Conservation (phyloP, 2,113 vertebrate genomes). For the Heteronetta atricapilla region DNA sequence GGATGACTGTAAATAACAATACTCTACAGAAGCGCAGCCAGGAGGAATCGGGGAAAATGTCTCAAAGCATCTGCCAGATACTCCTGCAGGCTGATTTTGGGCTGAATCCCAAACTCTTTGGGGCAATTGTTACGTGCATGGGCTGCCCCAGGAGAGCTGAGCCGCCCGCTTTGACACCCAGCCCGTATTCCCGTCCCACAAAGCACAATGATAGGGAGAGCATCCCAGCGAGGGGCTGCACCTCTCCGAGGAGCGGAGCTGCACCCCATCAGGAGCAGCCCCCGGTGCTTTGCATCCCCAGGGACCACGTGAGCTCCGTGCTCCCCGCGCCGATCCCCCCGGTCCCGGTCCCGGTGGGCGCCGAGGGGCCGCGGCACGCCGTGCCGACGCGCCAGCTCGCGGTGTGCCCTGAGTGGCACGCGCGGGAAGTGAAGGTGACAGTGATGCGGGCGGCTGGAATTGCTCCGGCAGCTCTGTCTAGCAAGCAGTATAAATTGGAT, state of each 20-base stretch:
- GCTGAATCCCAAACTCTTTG: rapidly evolving
- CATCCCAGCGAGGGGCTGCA: background rate
- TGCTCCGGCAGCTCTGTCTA: background rate
- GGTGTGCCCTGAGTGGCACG: background rate
- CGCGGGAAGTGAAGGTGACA: background rate
- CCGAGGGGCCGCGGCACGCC: too few species aligned
- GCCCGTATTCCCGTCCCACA: background rate
- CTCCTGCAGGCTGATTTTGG: background rate
- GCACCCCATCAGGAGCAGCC: background rate
- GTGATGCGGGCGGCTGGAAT: background rate
- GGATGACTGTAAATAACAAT: background rate
- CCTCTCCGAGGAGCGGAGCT: rapidly evolving
- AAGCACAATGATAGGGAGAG: background rate
- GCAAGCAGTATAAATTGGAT: background rate
- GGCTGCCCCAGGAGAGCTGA: background rate
- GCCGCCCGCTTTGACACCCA: rapidly evolving
- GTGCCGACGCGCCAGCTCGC: rapidly evolving
- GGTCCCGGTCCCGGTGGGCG: too few species aligned
- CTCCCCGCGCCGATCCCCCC: background rate
- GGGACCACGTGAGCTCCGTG: background rate
- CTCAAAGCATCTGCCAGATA: background rate
- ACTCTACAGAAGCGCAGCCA: background rate
- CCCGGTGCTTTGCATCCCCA: background rate
- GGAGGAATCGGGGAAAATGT: background rate
- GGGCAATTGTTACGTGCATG: rapidly evolving